A percentile compares a stretch with the other conserved stretches of the same genome.
These are phyloP conservation scores for Takifugu flavidus DNA, from an alignment of 2,113 vertebrate genomes.

Conservation along the genomic window DNA sequence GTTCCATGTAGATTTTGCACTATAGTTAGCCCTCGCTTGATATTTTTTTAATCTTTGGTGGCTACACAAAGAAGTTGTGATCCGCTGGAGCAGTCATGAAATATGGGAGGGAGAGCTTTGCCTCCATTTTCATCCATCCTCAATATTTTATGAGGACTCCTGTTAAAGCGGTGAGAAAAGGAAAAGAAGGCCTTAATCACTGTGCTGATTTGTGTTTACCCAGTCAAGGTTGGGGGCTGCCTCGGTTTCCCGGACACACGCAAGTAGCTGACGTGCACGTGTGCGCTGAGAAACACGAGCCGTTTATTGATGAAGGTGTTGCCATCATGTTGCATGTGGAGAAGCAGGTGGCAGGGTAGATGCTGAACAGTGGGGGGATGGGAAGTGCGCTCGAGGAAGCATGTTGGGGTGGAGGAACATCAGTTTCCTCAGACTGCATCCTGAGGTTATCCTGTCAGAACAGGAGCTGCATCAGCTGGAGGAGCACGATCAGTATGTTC, in stretches of 20 bases:
- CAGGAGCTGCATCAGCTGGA: conserved; percentile 21
- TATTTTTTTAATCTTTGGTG: background rate
- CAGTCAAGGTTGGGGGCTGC: too few species aligned
- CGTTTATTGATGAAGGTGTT: conserved; percentile 26
- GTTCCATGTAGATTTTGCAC: too few species aligned
- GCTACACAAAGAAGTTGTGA: conserved; percentile 40
- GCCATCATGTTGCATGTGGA: conserved; percentile 20
- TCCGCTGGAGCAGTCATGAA: conserved; percentile 19
- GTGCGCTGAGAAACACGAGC: conserved; percentile 14
- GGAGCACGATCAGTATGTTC: background rate
- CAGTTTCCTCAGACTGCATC: conserved; percentile 29
- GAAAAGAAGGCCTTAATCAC: conserved; percentile 12
- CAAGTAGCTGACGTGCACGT: background rate
- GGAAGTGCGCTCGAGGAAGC: conserved; percentile 37
- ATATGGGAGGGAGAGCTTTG: conserved; percentile 17
- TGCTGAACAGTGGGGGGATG: conserved; percentile 33
- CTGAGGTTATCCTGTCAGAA: conserved; percentile 11
- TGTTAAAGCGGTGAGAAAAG: conserved; percentile 26
- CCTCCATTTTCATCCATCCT: conserved; percentile 57
- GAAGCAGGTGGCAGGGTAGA: conserved; percentile 46
- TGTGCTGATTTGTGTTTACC: background rate
- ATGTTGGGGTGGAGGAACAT: conserved; percentile 28
- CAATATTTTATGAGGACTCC: conserved; percentile 66
- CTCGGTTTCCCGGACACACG: background rate
- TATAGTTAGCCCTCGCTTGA: too few species aligned